Evolutionary conservation across 1,140 invertebrate genomes (phyloP), one percentile per base, ranked within the genome.

Genomic region (Probaryconus sp.): DNA sequence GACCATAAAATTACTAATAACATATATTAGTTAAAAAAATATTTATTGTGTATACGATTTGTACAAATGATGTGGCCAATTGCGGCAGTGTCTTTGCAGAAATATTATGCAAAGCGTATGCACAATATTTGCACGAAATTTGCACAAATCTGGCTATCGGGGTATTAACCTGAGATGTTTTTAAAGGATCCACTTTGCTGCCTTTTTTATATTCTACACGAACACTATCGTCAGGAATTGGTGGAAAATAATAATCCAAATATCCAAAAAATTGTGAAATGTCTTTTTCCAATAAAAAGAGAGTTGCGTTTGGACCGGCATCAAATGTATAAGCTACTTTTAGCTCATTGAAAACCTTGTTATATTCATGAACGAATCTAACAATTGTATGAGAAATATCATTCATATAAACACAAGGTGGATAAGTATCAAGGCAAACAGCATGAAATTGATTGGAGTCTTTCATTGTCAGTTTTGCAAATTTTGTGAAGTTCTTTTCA

Each of bases 381-480:
- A 94, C 89, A 42, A 99, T 93, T 21, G 89, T 86, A 80, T 93
- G 91, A 2, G 97, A 98, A 0, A 91, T 89, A 81, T 97, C 94
- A 80, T 94, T 98, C 92, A 98, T 93, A 81, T 99, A 99, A 14
- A 92, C 87, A 85, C 93, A 94, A 0, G 98, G 98, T 3, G 98
- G 98, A 90, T 92, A 98, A 0, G 97, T 96, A 84, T 99, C 98
- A 35, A 97, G 83, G 79, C 95, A 97, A 20, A 97, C 91, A 1
- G 97, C 96, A 90, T 99, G 98, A 78, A 99, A 93, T 85, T 98
- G 95, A 91, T 99, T 99, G 45, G 97, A 98, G 80, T 99, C 98
- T 86, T 93, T 93, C 94, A 99, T 99, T 10, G 97, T 98, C 5
- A 99, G 89, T 85, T 96, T 92, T 18, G 96, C 97, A 91, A 99